Conservation (phyloP, 2,888 invertebrate species). For the Caenorhabditis zanzibari region DNA sequence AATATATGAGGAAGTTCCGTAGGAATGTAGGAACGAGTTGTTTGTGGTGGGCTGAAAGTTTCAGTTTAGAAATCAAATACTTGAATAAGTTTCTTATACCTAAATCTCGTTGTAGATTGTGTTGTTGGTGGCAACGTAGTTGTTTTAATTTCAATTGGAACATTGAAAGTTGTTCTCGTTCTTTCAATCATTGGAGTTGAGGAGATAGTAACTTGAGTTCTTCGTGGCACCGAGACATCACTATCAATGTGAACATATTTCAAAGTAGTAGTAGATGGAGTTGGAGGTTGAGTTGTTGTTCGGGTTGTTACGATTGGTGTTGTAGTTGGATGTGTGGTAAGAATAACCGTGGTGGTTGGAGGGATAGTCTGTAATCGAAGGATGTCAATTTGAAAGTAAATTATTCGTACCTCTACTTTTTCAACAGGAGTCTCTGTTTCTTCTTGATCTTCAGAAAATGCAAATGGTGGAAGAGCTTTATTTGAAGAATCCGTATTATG, state of each 20-base stretch:
- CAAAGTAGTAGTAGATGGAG: conserved; percentile 2
- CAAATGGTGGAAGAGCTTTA: conserved; percentile 47
- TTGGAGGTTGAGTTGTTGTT: conserved; percentile 20
- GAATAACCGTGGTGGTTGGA: conserved; percentile 10
- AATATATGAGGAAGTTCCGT: conserved; percentile 37
- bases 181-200: conserved; percentile 25
- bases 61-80: background rate
- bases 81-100: background rate
- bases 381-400: too few species aligned
- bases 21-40: background rate
- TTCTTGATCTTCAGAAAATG: conserved; percentile 52
- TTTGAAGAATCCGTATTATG: conserved; percentile 49
- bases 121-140: conserved; percentile 27
- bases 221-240: conserved; percentile 37
- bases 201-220: conserved; percentile 17
- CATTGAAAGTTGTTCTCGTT: conserved; percentile 8
- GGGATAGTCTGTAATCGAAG: conserved; percentile 17
- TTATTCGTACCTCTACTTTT: conserved; percentile 8
- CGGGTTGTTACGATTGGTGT: conserved; percentile 21
- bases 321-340: conserved; percentile 18
- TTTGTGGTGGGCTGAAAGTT: conserved; percentile 13
- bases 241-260: conserved; percentile 39
- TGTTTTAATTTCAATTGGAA: conserved; percentile 29
- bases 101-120: conserved; percentile 21
- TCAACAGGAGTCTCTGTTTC: conserved; percentile 6